Conservation (phyloP, 1,140 invertebrate genomes). For the Drosophila cardini region DNA sequence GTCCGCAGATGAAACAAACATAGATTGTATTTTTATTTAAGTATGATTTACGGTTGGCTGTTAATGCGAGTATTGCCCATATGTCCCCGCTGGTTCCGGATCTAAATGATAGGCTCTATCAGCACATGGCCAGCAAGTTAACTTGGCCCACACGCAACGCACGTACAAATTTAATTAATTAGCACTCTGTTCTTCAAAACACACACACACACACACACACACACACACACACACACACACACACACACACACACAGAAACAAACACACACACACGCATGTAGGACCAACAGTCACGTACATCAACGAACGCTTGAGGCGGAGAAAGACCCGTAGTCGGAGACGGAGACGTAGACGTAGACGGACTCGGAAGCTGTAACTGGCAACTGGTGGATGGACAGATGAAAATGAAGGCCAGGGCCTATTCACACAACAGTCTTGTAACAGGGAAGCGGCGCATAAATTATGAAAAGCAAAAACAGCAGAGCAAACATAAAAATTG, state of each 20-base stretch:
- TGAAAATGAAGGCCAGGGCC: constrained; percentile 13
- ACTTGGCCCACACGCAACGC: constrained; percentile 45
- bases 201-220: constrained; percentile 47
- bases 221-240: constrained; percentile 11
- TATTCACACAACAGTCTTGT: constrained; percentile 37
- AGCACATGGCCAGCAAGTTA: constrained; percentile 50
- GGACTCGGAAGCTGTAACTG: constrained; percentile 10
- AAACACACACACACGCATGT: constrained; percentile 7
- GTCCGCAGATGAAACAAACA: constrained; percentile 42
- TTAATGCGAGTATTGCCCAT: constrained; percentile 66
- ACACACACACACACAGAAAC: no score
- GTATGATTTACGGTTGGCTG: constrained; percentile 77
- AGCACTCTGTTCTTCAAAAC: constrained; percentile 78
- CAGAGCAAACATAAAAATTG: constrained; percentile 55
- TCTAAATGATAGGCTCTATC: constrained; percentile 47
- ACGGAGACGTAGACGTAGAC: not conserved
- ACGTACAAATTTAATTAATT: constrained; percentile 83
- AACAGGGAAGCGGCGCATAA: constrained; percentile 76
- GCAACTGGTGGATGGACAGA: constrained; percentile 36
- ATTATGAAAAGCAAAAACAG: constrained; percentile 71
- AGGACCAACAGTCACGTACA: constrained; percentile 58
- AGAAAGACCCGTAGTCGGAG: not conserved
- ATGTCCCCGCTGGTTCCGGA: constrained; percentile 37
- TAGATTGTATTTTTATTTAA: constrained; percentile 76
- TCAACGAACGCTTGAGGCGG: constrained; percentile 23